Percentiles rank a stretch among this genome's conserved stretches.
Conservation (phyloP, 2,888 invertebrate genomes). For the Volucella zonaria region DNA sequence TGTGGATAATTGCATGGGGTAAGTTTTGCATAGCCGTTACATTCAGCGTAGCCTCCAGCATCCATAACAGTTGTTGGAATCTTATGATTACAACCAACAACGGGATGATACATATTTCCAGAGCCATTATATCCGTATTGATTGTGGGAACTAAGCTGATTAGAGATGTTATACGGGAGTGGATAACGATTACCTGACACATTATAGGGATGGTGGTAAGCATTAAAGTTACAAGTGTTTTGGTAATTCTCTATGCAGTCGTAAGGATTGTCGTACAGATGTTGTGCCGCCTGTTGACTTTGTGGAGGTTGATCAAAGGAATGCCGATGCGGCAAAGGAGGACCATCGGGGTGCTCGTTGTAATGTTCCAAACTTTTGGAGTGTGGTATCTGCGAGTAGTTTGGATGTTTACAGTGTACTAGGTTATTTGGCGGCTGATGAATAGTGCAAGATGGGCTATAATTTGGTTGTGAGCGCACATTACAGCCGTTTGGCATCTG, state of each 20-base stretch:
- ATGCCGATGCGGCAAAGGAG: constrained; percentile 80
- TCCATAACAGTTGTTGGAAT: constrained; percentile 75
- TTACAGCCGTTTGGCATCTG: constrained; percentile 73
- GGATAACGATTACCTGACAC: constrained; percentile 82
- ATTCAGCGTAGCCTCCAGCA: constrained; percentile 48
- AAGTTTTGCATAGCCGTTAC: constrained; percentile 77
- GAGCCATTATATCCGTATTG: constrained; percentile 74
- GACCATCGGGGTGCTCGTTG: constrained; percentile 78
- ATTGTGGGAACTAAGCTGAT: constrained; percentile 79
- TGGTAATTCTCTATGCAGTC: constrained; percentile 81
- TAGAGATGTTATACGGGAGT: constrained; percentile 81
- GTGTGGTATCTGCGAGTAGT: constrained; percentile 79
- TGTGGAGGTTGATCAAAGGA: constrained; percentile 82
- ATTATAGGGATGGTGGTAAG: constrained; percentile 80
- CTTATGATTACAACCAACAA: constrained; percentile 63
- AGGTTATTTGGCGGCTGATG: constrained; percentile 52
- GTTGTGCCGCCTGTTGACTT: constrained; percentile 72
- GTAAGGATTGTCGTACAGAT: constrained; percentile 80
- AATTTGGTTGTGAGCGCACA: constrained; percentile 56
- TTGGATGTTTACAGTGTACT: constrained; percentile 60
- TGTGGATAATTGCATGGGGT: constrained; percentile 77
- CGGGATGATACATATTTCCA: constrained; percentile 69
- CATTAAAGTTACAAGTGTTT: constrained; percentile 74
- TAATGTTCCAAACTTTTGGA: constrained; percentile 82
- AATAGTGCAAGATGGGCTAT: constrained; percentile 70